These are phyloP conservation scores for Micropoecilia bifurca DNA, from an alignment of 2,797 vertebrate species.

Conservation along the genomic window DNA sequence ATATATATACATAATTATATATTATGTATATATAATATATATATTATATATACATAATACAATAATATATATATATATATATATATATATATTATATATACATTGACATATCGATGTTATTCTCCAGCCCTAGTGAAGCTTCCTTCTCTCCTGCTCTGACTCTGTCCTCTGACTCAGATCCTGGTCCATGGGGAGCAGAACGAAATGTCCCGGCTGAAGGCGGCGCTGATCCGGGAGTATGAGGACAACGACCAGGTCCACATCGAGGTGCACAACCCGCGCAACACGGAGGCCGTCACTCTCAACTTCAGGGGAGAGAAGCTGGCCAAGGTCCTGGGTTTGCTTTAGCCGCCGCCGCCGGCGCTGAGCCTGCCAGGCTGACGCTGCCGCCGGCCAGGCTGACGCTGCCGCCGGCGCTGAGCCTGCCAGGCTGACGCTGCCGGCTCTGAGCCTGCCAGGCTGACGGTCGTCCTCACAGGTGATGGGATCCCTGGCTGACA, in stretches of 20 bases:
- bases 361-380: neutral
- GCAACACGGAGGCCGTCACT: slow-evolving; percentile 94
- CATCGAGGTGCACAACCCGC: slow-evolving; percentile 95
- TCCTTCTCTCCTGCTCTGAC: no score
- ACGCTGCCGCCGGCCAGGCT: no score
- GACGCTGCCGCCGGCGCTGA: no score
- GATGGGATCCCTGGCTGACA: slow-evolving; percentile 95
- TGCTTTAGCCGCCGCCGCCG: neutral
- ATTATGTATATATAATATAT: no score
- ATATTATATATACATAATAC: no score
- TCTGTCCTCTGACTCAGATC: slow-evolving; percentile 82
- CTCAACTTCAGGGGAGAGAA: slow-evolving; percentile 97
- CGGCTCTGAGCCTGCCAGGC: neutral
- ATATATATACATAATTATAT: no score
- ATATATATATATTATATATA: no score
- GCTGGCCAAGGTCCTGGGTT: slow-evolving; percentile 88
- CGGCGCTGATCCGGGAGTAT: slow-evolving; percentile 93
- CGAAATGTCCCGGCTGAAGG: slow-evolving; percentile 96
- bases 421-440: neutral
- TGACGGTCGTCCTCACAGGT: slow-evolving; percentile 77
- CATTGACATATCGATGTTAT: no score
- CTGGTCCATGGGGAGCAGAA: slow-evolving; percentile 97
- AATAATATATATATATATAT: no score
- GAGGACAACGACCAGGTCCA: slow-evolving; percentile 98
- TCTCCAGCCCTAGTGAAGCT: no score